A percentile compares a stretch with the other conserved stretches of the same genome.
phyloP scores from a whole-genome alignment of 2,797 vertebrate species.

The Oreonectes daqikongensis region DNA sequence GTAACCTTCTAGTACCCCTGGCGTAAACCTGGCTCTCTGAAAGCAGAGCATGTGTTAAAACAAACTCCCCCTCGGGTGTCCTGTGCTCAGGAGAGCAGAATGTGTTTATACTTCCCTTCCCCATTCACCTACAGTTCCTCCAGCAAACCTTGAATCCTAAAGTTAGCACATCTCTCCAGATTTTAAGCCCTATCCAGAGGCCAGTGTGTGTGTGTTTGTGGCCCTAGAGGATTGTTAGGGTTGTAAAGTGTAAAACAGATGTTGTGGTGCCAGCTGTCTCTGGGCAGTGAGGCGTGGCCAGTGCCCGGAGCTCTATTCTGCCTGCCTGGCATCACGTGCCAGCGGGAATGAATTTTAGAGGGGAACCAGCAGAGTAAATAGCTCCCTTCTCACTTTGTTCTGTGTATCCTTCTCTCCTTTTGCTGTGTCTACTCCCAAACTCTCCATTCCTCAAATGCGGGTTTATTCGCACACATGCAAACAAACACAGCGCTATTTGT shows the following conservation, averaged over 20 bases:
- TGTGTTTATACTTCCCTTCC: constrained; percentile 35
- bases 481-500: constrained; percentile 70
- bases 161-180: background rate
- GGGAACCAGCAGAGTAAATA: constrained; percentile 53
- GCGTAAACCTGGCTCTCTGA: constrained; percentile 3
- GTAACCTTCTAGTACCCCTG: constrained; percentile 25
- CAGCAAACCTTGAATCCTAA: constrained; percentile 46
- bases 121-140: constrained; percentile 50
- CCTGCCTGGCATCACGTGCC: constrained; percentile 63
- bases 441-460: constrained; percentile 70
- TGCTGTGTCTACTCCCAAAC: background rate
- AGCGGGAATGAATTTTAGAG: constrained; percentile 58
- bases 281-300: constrained; percentile 64
- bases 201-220: constrained; percentile 53
- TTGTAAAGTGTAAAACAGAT: constrained; percentile 67
- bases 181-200: constrained; percentile 18
- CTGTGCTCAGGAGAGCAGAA: constrained; percentile 57
- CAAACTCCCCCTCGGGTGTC: constrained; percentile 49
- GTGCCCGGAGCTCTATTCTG: constrained; percentile 64
- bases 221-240: constrained; percentile 53
- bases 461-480: constrained; percentile 71
- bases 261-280: constrained; percentile 74
- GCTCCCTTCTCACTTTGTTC: background rate
- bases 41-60: constrained; percentile 33
- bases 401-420: constrained; percentile 8